Percentiles rank a stretch among this genome's conserved stretches.
phyloP scores from a whole-genome alignment of 2,113 vertebrate genomes.

The Cryptotis parvus region DNA sequence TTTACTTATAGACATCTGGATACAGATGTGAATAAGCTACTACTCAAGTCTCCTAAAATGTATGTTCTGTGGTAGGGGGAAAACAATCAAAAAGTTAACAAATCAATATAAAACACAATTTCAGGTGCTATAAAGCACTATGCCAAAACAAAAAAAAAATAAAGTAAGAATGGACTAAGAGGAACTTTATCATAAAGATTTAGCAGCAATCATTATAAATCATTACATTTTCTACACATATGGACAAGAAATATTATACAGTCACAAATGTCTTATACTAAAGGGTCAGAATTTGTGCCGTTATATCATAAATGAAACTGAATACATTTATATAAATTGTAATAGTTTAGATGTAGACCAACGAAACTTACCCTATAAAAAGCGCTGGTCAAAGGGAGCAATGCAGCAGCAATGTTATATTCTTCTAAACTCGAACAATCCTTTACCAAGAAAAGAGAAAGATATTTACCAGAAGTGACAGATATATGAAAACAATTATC shows the following conservation, averaged over 20 bases:
- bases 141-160: conserved; percentile 49
- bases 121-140: background rate
- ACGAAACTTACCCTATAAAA: conserved; percentile 96
- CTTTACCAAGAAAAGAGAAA: conserved; percentile 87
- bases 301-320: conserved; percentile 4
- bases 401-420: conserved; percentile 94
- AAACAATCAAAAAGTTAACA: conserved; percentile 41
- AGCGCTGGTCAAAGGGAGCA: conserved; percentile 95
- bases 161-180: background rate
- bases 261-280: background rate
- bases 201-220: background rate
- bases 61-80: conserved; percentile 1
- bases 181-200: background rate
- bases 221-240: conserved; percentile 16
- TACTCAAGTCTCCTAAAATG: background rate
- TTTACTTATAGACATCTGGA: background rate
- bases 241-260: conserved; percentile 51
- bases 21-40: background rate
- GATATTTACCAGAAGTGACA: conserved; percentile 55
- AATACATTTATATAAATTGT: background rate
- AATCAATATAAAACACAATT: conserved; percentile 39
- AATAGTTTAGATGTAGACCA: conserved; percentile 29
- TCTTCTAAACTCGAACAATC: conserved; percentile 98
- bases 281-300: background rate
- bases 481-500: conserved; percentile 23